phyloP scores from a whole-genome alignment of 2,797 vertebrate genomes.

The Epinephelus awoara region DNA sequence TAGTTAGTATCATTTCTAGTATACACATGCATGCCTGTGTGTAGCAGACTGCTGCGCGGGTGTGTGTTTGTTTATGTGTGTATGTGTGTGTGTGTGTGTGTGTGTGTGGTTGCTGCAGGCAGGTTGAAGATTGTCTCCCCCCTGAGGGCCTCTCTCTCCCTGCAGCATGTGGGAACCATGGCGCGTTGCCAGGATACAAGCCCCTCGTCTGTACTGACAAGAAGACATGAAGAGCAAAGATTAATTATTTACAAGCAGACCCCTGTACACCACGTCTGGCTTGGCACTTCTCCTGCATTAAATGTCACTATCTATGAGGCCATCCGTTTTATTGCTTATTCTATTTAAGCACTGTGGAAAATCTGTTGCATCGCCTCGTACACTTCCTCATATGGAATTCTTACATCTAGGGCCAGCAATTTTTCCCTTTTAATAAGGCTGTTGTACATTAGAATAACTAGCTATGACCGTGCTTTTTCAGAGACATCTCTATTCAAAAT shows the following conservation, averaged over 20 bases:
- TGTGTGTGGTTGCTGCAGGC: constrained; percentile 77
- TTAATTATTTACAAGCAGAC: constrained; percentile 93
- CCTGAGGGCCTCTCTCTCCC: constrained; percentile 89
- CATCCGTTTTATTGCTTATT: constrained; percentile 85
- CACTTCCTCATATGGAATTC: constrained; percentile 26
- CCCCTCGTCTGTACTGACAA: constrained; percentile 91
- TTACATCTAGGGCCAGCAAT: constrained; percentile 9
- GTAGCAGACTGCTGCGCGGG: constrained; percentile 37
- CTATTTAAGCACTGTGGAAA: constrained; percentile 67
- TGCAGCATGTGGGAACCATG: constrained; percentile 90
- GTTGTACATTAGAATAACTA: constrained; percentile 19
- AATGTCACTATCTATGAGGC: constrained; percentile 89
- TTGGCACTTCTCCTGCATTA: constrained; percentile 90
- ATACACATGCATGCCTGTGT: constrained; percentile 30
- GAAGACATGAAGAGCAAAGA: constrained; percentile 93
- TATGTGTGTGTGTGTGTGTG: constrained; percentile 40
- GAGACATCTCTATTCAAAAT: constrained; percentile 11
- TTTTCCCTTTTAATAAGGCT: constrained; percentile 24
- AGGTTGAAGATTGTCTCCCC: constrained; percentile 90
- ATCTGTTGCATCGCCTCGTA: constrained; percentile 70
- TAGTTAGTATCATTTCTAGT: constrained; percentile 58
- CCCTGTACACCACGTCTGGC: constrained; percentile 90
- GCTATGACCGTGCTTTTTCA: background rate
- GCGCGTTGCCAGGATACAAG: constrained; percentile 93
- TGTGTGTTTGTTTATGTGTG: constrained; percentile 47